phyloP scores from a whole-genome alignment of 2,888 invertebrate genomes.

The Pristionchus mayeri region DNA sequence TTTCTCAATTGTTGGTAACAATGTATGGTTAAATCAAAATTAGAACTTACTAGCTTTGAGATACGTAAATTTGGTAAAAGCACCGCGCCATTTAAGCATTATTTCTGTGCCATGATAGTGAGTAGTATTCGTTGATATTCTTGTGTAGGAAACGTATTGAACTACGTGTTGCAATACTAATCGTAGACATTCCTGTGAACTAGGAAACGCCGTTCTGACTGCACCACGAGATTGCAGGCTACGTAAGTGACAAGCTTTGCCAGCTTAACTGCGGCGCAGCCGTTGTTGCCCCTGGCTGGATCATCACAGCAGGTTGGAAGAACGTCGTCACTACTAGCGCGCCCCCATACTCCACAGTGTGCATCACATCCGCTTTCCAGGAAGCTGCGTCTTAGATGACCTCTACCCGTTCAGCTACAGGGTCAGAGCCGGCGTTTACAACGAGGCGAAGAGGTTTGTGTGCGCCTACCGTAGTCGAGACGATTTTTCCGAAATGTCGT shows the following conservation, averaged over 20 bases:
- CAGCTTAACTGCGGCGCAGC: slow-evolving; percentile 55
- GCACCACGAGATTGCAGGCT: too few relatives aligned
- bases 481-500: background rate
- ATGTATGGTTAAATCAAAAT: too few relatives aligned
- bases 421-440: slow-evolving; percentile 57
- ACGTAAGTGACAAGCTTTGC: slow-evolving; percentile 18
- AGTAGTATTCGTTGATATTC: too few relatives aligned
- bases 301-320: slow-evolving; percentile 53
- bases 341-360: background rate
- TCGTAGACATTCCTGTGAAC: too few relatives aligned
- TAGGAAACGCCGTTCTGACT: background rate
- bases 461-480: background rate
- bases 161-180: too few relatives aligned
- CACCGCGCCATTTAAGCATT: too few relatives aligned
- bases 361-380: background rate
- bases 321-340: background rate
- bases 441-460: slow-evolving; percentile 47
- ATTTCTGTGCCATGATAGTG: too few relatives aligned
- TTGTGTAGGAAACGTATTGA: too few relatives aligned
- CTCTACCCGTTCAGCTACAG: slow-evolving; percentile 43
- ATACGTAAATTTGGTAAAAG: too few relatives aligned
- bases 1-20: too few relatives aligned
- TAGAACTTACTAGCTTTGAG: too few relatives aligned
- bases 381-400: slow-evolving; percentile 55
- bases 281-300: too few relatives aligned